Percentiles rank a stretch among this genome's conserved stretches.
Evolutionary conservation across 2,888 invertebrate species (phyloP).

Genomic region (Hypsopygia costalis): DNA sequence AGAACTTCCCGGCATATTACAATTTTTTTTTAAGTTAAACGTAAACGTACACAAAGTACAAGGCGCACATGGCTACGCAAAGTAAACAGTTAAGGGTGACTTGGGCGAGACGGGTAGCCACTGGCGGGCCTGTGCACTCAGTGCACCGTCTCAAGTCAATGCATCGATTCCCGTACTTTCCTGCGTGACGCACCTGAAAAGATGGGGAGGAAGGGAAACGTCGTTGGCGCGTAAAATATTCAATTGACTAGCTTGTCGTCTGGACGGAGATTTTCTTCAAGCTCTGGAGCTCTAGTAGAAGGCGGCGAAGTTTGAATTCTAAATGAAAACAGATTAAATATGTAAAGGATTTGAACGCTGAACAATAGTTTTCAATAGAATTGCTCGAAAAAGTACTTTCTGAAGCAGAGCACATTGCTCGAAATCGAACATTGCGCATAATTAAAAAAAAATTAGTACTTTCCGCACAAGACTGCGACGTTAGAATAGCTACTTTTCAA

Average conservation of each 20-base stretch:
- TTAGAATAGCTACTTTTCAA: too few relatives aligned
- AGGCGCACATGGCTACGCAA: slow-evolving; percentile 26
- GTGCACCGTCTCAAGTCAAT: slow-evolving; percentile 47
- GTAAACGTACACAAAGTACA: slow-evolving; percentile 22
- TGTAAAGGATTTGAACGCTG: too few relatives aligned
- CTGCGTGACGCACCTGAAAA: slow-evolving; percentile 31
- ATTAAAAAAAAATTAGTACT: too few relatives aligned
- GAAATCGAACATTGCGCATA: too few relatives aligned
- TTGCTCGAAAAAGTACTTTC: too few relatives aligned
- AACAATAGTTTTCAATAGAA: too few relatives aligned
- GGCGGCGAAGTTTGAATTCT: not conserved
- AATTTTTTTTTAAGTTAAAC: not conserved
- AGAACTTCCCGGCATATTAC: too few relatives aligned
- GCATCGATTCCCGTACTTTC: slow-evolving; percentile 63
- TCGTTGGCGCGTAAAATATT: slow-evolving; percentile 10
- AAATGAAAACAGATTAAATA: too few relatives aligned
- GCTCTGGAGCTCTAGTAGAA: not conserved
- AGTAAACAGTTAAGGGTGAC: slow-evolving; percentile 28
- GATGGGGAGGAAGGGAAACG: slow-evolving; percentile 22
- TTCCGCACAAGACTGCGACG: too few relatives aligned
- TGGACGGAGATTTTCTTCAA: not conserved
- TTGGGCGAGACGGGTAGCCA: slow-evolving; percentile 49
- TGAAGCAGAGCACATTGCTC: too few relatives aligned
- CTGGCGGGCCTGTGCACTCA: slow-evolving; percentile 57
- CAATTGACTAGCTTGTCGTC: not conserved